A percentile compares a stretch with the other conserved stretches of the same genome.
Conservation (phyloP, 2,797 vertebrate genomes). For the Chiroxiphia lanceolata region DNA sequence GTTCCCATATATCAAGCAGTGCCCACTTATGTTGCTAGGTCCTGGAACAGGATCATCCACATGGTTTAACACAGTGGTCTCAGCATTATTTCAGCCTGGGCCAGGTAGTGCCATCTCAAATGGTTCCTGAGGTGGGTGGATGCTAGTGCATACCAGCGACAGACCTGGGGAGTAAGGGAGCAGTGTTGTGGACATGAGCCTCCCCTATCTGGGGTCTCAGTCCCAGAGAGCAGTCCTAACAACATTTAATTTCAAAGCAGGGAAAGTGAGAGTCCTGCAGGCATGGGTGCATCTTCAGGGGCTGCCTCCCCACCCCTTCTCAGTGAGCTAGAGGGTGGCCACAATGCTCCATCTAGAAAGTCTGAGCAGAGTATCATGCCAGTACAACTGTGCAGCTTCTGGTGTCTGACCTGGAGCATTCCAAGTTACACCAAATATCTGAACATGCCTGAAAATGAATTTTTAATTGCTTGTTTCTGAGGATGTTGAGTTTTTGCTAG, state of each 20-base stretch:
- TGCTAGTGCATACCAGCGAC: background rate
- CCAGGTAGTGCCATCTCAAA: background rate
- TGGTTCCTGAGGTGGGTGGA: accelerated
- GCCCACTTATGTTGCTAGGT: background rate
- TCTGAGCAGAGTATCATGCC: background rate
- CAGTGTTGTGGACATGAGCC: background rate
- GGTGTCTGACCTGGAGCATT: background rate
- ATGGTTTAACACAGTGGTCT: accelerated
- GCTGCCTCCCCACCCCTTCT: background rate
- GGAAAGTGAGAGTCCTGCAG: background rate
- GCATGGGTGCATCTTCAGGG: background rate
- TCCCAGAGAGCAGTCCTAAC: background rate
- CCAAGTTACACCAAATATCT: background rate
- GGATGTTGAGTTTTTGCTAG: background rate
- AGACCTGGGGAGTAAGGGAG: background rate
- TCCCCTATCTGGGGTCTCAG: background rate
- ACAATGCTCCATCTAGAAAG: background rate
- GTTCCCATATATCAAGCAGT: background rate
- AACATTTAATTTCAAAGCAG: background rate
- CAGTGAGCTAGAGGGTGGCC: background rate
- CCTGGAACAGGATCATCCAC: background rate
- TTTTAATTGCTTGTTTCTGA: background rate
- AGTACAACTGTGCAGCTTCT: background rate
- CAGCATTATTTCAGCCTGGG: accelerated
- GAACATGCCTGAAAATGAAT: background rate